Evolutionary conservation across 2,113 vertebrate genomes (phyloP).

Genomic region (Equus przewalskii): DNA sequence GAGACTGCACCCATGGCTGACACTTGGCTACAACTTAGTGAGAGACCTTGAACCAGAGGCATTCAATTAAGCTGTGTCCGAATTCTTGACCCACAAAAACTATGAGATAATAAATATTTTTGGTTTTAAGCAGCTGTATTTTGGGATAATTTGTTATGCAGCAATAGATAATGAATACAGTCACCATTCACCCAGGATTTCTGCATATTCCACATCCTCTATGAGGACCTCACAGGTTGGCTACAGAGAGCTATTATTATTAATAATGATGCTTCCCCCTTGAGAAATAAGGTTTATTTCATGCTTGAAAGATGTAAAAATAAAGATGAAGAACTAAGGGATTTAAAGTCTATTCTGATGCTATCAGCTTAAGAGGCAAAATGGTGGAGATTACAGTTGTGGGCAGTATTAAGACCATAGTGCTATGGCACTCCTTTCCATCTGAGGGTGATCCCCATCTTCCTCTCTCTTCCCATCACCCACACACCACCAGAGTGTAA

Average conservation of each 20-base stretch:
- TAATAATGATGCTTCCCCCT: neutral
- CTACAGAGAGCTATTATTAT: neutral
- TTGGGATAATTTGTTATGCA: neutral
- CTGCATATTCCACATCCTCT: neutral
- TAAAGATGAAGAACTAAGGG: neutral
- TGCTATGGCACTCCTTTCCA: neutral
- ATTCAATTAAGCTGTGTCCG: neutral
- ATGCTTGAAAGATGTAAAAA: neutral
- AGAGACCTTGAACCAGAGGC: neutral
- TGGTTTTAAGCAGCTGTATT: neutral
- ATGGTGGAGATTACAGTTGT: neutral
- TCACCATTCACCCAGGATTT: neutral
- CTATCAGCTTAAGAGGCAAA: neutral
- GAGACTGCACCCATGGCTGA: neutral
- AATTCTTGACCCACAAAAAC: neutral
- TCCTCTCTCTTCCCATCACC: neutral
- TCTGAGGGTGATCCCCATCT: neutral
- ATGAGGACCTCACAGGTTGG: neutral
- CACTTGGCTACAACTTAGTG: neutral
- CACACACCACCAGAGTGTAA: neutral
- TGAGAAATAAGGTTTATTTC: conserved; percentile 11
- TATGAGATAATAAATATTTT: neutral
- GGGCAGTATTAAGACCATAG: neutral
- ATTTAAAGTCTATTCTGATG: neutral
- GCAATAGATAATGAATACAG: neutral